Evolutionary conservation across 2,113 vertebrate genomes (phyloP), one percentile per base, ranked within the genome.

Genomic region (Camelus bactrianus): DNA sequence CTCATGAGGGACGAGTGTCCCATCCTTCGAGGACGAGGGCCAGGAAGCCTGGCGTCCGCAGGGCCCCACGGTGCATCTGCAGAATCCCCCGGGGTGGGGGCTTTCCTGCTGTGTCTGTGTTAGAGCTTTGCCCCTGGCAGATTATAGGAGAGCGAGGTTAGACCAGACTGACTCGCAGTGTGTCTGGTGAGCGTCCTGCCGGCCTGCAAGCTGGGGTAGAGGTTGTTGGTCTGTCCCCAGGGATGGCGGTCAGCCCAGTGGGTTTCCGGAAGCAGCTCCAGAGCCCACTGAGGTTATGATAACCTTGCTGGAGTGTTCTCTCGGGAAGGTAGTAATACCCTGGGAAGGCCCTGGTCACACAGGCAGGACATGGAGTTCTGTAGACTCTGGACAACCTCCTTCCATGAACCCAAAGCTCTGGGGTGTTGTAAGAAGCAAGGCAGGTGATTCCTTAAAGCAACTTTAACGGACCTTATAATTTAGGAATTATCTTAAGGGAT

Each of bases 271-370:
- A 75, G 30, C 16, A 32, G 24, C 42, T 15, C 38, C 28, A 26
- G 30, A 10, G 54, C 42, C 48, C 38, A 35, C 35, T n/a, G 76
- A 26, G 52, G 35, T 58, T 20, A 26, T 14, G 20, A 24, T 1
- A 20, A 26, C 56, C 8, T 3, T 0, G 6, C 22, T 20, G 8
- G 30, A 13, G 8, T 5, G n/a, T 16, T 4, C 67, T n/a, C 2
- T 72, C 0, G 0, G 26, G 19, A 72, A 42, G 0, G 8, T 6
- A 8, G n/a, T 0, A 1, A 15, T 0, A 11, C 2, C 60, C 42
- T 35, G 28, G 70, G 60, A 26, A 46, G 42, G 30, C 52, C 4
- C 64, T 14, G 0, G 4, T 26, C 15, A 19, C 46, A 1, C 0
- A 5, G 75, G 38, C 38, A 42, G 38, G 38, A 42, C 38, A 42